Base-by-base conservation (phyloP, 2,797 vertebrate genomes). In the Poecilia wingei region DNA sequence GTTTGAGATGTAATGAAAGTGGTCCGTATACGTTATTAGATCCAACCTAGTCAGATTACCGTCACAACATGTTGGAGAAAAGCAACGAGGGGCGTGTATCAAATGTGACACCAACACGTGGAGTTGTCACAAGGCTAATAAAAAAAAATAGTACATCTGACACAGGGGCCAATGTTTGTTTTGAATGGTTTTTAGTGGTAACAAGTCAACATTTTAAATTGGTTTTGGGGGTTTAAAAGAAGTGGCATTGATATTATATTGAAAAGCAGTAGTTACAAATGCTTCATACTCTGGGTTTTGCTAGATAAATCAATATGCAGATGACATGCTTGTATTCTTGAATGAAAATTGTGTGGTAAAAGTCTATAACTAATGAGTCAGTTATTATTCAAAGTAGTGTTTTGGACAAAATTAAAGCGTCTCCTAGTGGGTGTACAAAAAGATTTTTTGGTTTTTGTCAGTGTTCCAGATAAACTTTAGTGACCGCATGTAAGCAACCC, bases 61-160 rank as follows among this genome's bases (percentile, higher is more conserved):
- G 16, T 74, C 72, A 74, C 51, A 74, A 74, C 51, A 18, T 57
- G 36, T 43, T 74, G 16, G 8, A 25, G 14, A 57, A 74, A n/a
- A 57, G 36, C 36, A 18, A 3, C 6, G 6, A 20, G 31, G 71
- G 46, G 28, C 1, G 31, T 72, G 18, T 9, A 22, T 22, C 71
- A 72, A 22, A 49, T 18, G 31, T 28, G 71, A 36, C 9, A 73
- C 31, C 28, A 53, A 53, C 20, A 73, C 7, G 33, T 43, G 51
- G 18, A 73, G 47, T 39, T 73, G 16, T 51, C 28, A 72, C 20
- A 10, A 33, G 45, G 9, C 16, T 14, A 49, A 72, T 31, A n/a
- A 31, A 49, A 47, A 31, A 18, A 31, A 33, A 9, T 41, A 20
- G 46, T 20, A n/a, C 14, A 36, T 49, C 16, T 36, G 71, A 36